Conservation (phyloP, 2,888 invertebrate species). For the Ligdia adustata region DNA sequence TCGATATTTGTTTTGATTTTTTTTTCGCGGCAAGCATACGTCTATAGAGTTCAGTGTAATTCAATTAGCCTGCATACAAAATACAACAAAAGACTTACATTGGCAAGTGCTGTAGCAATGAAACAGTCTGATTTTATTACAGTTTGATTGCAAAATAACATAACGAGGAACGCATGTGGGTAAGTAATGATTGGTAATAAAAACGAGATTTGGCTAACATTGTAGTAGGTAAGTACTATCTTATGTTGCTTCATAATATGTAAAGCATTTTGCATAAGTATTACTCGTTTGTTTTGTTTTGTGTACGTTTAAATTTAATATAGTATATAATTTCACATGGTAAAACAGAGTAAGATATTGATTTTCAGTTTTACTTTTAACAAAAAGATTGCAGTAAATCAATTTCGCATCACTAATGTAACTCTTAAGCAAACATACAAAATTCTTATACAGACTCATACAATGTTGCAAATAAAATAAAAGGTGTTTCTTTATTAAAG, state of each 20-base stretch:
- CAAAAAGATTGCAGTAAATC: background rate
- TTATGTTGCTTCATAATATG: too few relatives aligned
- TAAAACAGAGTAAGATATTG: too few relatives aligned
- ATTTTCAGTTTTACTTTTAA: too few relatives aligned
- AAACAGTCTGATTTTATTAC: conserved; percentile 66
- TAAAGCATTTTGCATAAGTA: too few relatives aligned
- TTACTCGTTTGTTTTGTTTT: too few relatives aligned
- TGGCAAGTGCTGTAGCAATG: conserved; percentile 57
- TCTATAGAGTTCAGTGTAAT: too few relatives aligned
- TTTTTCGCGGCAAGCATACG: conserved; percentile 27
- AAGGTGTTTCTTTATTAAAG: conserved; percentile 52
- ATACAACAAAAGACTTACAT: conserved; percentile 36
- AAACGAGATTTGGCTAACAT: too few relatives aligned
- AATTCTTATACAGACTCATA: conserved; percentile 41
- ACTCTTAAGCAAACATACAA: conserved; percentile 15
- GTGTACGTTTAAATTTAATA: too few relatives aligned
- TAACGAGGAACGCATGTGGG: conserved; percentile 59
- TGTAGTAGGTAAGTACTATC: too few relatives aligned
- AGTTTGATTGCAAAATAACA: conserved; percentile 70
- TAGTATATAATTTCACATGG: too few relatives aligned
- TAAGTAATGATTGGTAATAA: conserved; percentile 75
- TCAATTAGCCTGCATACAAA: conserved; percentile 18
- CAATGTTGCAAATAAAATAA: conserved; percentile 51
- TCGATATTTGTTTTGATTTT: conserved; percentile 51
- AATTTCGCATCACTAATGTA: background rate